Base-by-base conservation (phyloP, 1,140 invertebrate species). In the Chironomus tepperi region DNA sequence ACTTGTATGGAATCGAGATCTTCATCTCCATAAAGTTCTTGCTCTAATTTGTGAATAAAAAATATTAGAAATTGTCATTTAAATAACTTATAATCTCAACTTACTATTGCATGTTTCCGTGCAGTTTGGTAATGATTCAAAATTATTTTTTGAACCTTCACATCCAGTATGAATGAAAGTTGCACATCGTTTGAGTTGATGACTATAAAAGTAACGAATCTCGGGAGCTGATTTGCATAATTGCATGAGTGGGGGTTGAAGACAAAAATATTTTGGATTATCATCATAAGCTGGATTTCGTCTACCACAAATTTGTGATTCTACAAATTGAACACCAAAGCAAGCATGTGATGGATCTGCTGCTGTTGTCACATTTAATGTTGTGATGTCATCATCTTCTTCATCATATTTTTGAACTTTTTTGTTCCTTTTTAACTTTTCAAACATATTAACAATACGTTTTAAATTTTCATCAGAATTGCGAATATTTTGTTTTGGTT, bases 111-210 rank as follows among this genome's bases (percentile, higher is more conserved):
- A 81, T 10, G 79, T 84, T 75, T 77, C 81, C 74, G 83, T 82
- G 77, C 83, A 84, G 75, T 79, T 81, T 76, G 84, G 81, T 77
- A 85, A 78, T 5, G 83, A 81, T 73, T 81, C 81, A 78, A 93
- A 94, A 78, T 91, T 92, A 79, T 94, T 94, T 75, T 84, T 83
- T 78, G 92, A 93, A 0, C 87, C 89, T 65, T 88, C 83, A 79
- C 93, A 95, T 73, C 92, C 92, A 67, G 89, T 88, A 77, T 90
- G 94, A 75, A 84, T 86, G 79, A 95, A 95, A 16, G 88, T 83
- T 74, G 85, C 83, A 79, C 94, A 73, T 85, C 86, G 74, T 85
- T 84, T 8, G 84, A 84, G 0, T 83, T 79, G 15, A 83, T 83
- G 78, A 95, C 89, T 78, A 91, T 57, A 96, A 79, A 91, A 93